phyloP scores from a whole-genome alignment of 1,140 invertebrate genomes.

The Ceratoteleas bidentatus region DNA sequence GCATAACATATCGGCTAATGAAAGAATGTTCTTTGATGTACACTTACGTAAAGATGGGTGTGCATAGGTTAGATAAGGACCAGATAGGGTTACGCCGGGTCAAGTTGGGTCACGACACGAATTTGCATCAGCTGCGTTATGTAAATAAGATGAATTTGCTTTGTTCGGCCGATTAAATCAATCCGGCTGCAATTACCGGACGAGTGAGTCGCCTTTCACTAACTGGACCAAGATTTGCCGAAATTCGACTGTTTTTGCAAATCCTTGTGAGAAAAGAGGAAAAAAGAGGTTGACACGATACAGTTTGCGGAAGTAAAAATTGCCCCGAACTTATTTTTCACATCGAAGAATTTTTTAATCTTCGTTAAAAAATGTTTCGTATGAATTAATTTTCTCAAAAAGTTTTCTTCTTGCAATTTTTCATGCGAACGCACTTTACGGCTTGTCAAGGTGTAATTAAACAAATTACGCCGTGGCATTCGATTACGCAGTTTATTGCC shows the following conservation, averaged over 20 bases:
- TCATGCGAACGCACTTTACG: neutral
- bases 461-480: slow-evolving; percentile 3
- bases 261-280: neutral
- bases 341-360: no score
- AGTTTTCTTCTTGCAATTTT: neutral
- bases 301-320: no score
- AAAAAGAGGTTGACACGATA: no score
- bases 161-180: slow-evolving; percentile 16
- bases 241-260: neutral
- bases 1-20: slow-evolving; percentile 32
- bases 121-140: slow-evolving; percentile 24
- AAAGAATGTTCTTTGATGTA: slow-evolving; percentile 34
- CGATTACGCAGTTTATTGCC: slow-evolving; percentile 17
- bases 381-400: neutral
- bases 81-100: slow-evolving; percentile 22
- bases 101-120: slow-evolving; percentile 25
- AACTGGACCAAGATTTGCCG: slow-evolving; percentile 20
- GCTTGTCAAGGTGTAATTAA: slow-evolving; percentile 9
- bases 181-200: slow-evolving; percentile 26
- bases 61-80: slow-evolving; percentile 26
- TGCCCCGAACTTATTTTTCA: no score
- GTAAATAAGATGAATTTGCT: slow-evolving; percentile 44
- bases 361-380: neutral
- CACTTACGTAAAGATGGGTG: slow-evolving; percentile 23
- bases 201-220: slow-evolving; percentile 14